phyloP scores from a whole-genome alignment of 37 sponge, comb jelly and placozoan species.

The Beroe ovata region DNA sequence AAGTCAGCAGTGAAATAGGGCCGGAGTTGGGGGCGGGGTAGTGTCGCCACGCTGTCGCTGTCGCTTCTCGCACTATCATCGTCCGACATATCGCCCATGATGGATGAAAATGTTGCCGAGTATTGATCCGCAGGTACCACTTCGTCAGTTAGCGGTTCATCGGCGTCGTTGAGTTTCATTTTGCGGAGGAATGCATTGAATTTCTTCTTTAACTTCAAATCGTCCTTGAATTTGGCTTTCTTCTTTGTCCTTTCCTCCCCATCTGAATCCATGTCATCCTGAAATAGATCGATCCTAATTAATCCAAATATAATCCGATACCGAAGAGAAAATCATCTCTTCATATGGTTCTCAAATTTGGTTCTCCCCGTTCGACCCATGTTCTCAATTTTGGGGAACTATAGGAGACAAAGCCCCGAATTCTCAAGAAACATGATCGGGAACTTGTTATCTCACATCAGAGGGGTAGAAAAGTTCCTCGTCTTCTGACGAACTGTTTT shows the following conservation, averaged over 20 bases:
- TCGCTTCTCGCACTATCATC: conserved; percentile 35
- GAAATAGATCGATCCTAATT: too few species aligned
- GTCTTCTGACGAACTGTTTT: conserved; percentile 45
- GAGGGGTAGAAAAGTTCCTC: conserved; percentile 37
- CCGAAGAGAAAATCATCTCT: too few species aligned
- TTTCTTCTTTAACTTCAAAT: conserved; percentile 35
- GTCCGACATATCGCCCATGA: conserved; percentile 15
- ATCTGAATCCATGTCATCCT: conserved; percentile 62
- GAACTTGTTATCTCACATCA: conserved; percentile 12
- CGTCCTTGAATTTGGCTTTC: conserved; percentile 10
- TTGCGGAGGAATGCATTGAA: conserved; percentile 25
- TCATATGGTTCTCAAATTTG: too few species aligned
- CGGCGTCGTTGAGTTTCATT: conserved; percentile 34
- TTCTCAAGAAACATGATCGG: too few species aligned
- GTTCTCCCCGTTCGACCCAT: too few species aligned
- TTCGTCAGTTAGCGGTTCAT: conserved; percentile 11
- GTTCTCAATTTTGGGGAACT: too few species aligned
- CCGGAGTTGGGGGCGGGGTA: conserved; percentile 33
- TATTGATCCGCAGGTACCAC: conserved; percentile 18
- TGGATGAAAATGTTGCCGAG: conserved; percentile 23
- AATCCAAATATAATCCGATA: too few species aligned
- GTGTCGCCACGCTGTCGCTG: conserved; percentile 51
- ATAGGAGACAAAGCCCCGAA: too few species aligned
- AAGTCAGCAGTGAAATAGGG: conserved; percentile 36
- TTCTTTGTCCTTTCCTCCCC: conserved; percentile 45